Evolutionary conservation across 2,797 vertebrate species (phyloP), one percentile per base, ranked within the genome.

Genomic region (Lithobates pipiens): DNA sequence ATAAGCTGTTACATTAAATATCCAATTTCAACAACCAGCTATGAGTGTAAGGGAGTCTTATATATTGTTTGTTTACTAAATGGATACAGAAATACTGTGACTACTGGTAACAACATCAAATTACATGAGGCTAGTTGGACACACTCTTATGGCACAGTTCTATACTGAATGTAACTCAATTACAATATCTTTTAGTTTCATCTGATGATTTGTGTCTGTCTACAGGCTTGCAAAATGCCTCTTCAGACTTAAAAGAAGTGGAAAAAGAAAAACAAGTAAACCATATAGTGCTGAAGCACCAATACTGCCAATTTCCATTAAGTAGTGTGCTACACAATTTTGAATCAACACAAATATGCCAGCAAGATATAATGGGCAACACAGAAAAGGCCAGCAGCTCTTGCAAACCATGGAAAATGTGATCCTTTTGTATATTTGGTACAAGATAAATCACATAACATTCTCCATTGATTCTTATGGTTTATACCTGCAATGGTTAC

Each of bases 151-250:
- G 50, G 10, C 42, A 21, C 79, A 42, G 9, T 39, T 46, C 50
- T 70, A 67, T 39, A 36, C 27, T 25, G 46, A 80, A 21, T 80
- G 67, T 29, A 72, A 61, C 68, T 71, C 13, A 61, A 61, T 81
- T 61, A 42, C 15, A 39, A 50, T n/a, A 25, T 29, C 69, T 36
- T 80, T 80, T 27, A 61, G 67, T 80, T 57, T 9, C 21, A 57
- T 50, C 39, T 11, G 2, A 70, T 10, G 44, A 70, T 34, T 71
- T 34, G 29, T 72, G 23, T 46, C 44, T 13, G 68, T 21, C 70
- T 61, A 46, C 11, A 27, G 15, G 68, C 68, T 72, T 72, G 79
- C 2, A 50, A 42, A 50, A 32, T 13, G 18, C 77, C 0, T 39
- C 39, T 39, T 10, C 6, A 39, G 36, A 39, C 36, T 39, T 39